Percentiles rank a stretch among this genome's conserved stretches.
phyloP scores from a whole-genome alignment of 1,140 invertebrate genomes.

The Drosophila carrolli region DNA sequence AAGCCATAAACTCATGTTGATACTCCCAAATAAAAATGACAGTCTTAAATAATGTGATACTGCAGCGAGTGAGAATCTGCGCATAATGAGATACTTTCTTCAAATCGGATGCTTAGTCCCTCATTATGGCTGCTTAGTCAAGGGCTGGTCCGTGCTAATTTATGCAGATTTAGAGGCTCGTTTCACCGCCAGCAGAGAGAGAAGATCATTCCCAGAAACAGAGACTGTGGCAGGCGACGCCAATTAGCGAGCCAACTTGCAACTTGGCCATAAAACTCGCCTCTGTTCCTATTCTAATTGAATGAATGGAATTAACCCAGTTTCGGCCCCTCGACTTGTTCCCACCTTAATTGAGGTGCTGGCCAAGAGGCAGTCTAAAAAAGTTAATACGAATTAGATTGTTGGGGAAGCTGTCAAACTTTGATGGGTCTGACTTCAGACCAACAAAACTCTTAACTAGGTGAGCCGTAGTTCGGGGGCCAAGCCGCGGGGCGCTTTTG shows the following conservation, averaged over 20 bases:
- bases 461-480: constrained; percentile 29
- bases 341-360: constrained; percentile 64
- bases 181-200: constrained; percentile 1
- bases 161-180: constrained; percentile 48
- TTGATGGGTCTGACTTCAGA: constrained; percentile 45
- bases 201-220: constrained; percentile 61
- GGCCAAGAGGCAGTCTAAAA: constrained; percentile 29
- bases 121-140: constrained; percentile 37
- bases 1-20: constrained; percentile 17
- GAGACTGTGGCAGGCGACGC: constrained; percentile 46
- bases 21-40: constrained; percentile 20
- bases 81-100: constrained; percentile 42
- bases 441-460: constrained; percentile 29
- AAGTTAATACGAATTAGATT: constrained; percentile 70
- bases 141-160: constrained; percentile 53
- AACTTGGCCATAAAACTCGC: constrained; percentile 48
- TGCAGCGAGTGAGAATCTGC: constrained; percentile 1
- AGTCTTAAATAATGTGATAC: constrained; percentile 2
- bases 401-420: constrained; percentile 52
- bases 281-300: constrained; percentile 73
- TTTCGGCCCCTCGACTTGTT: constrained; percentile 56
- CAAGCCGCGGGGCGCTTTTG: constrained; percentile 40
- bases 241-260: constrained; percentile 65
- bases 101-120: constrained; percentile 41
- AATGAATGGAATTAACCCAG: constrained; percentile 81